Base-by-base conservation (phyloP, 2,113 vertebrate species). In the Lophochroa leadbeateri region DNA sequence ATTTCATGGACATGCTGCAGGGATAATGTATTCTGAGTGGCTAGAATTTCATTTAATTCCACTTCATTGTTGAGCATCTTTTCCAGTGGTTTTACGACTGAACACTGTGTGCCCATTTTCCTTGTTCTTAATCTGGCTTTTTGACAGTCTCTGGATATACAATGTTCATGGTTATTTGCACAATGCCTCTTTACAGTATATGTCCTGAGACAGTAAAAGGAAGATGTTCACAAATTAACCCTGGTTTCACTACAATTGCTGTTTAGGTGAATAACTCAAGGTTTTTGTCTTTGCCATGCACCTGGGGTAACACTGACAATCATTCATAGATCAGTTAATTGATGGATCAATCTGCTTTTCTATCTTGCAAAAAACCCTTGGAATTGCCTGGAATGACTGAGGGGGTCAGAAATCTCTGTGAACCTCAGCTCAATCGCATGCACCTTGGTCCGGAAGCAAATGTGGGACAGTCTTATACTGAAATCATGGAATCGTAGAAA, bases 11-110 rank as follows among this genome's bases (percentile, higher is more conserved):
- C 95, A 83, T 77, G 97, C 96, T 95, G 95, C 93, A 93, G 96
- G 96, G 96, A 97, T 97, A 97, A 97, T 97, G 96, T 96, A 96
- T 97, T 97, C 97, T 81, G 96, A 97, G 97, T 97, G 97, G 97
- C 96, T 91, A 94, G 97, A 97, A 96, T 97, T 96, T 97, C 94
- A 90, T 94, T 97, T 97, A 97, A 97, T 97, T 96, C 92, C 90
- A 95, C 94, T 96, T 92, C 93, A 96, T 94, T 96, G 94, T 96
- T 82, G 93, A 97, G 96, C 94, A 84, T 93, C 91, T 96, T 96
- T 95, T 94, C 75, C 96, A 94, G 92, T 41, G 92, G 90, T 96
- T 97, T 92, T 83, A 52, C 11, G 71, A 64, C 68, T 46, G 91
- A 94, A 90, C 96, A 71, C 79, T 15, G 20, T 79, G 71, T 90